A percentile compares a stretch with the other conserved stretches of the same genome.
Evolutionary conservation across 1,140 invertebrate species (phyloP).

Genomic region (Bradysia coprophila): DNA sequence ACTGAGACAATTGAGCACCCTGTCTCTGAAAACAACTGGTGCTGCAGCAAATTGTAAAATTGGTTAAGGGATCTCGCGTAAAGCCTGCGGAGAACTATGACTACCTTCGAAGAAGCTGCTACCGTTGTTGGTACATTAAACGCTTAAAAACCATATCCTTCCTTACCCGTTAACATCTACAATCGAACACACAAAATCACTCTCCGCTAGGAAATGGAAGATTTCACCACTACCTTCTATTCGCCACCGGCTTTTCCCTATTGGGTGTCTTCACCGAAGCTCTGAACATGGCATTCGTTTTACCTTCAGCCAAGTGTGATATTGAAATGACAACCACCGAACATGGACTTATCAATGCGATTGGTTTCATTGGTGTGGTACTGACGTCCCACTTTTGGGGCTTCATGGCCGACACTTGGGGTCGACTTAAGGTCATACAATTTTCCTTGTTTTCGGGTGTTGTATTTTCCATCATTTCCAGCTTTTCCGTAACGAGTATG

Average conservation of each 20-base stretch:
- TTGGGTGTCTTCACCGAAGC: constrained; percentile 20
- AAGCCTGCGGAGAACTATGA: too few species aligned
- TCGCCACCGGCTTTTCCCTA: constrained; percentile 16
- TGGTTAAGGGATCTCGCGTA: too few species aligned
- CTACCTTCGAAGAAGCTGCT: too few species aligned
- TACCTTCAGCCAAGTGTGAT: constrained; percentile 29
- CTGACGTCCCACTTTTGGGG: constrained; percentile 51
- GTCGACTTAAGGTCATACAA: constrained; percentile 45
- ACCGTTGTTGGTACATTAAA: too few species aligned
- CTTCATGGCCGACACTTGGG: constrained; percentile 54
- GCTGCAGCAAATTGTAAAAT: too few species aligned
- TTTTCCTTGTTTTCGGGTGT: constrained; percentile 44
- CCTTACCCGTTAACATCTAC: too few species aligned
- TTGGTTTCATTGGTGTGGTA: constrained; percentile 42
- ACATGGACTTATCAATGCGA: constrained; percentile 44
- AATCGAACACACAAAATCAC: too few species aligned
- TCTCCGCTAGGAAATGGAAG: constrained; percentile 10
- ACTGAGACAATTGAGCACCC: too few species aligned
- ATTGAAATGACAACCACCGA: constrained; percentile 35
- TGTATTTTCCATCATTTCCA: constrained; percentile 40
- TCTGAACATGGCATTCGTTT: constrained; percentile 16
- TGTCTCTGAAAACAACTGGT: too few species aligned
- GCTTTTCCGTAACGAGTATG: constrained; percentile 46
- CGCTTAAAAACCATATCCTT: too few species aligned
- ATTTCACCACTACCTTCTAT: constrained; percentile 14